Evolutionary conservation across 2,797 vertebrate genomes (phyloP).

Genomic region (Sebastiscus tertius): DNA sequence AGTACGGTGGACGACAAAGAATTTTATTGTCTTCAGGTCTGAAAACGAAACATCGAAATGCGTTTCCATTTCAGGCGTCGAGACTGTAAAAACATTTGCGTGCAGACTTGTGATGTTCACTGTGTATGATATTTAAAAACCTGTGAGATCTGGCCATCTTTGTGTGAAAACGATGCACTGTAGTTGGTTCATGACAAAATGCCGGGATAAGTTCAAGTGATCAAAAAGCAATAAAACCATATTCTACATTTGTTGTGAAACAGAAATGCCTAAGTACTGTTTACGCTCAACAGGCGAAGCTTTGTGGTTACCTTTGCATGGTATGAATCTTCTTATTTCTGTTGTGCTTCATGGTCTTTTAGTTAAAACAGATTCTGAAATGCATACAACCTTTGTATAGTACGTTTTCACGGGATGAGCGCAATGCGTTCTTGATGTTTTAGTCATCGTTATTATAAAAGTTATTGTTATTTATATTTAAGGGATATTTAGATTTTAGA

Average conservation of each 20-base stretch:
- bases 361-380: slow-evolving; percentile 54
- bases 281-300: slow-evolving; percentile 66
- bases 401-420: slow-evolving; percentile 71
- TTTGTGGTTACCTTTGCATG: slow-evolving; percentile 62
- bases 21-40: slow-evolving; percentile 11
- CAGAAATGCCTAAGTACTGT: slow-evolving; percentile 67
- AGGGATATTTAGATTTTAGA: slow-evolving; percentile 87
- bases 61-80: slow-evolving; percentile 16
- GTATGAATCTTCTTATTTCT: slow-evolving; percentile 59
- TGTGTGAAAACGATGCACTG: slow-evolving; percentile 68
- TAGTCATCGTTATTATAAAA: slow-evolving; percentile 75
- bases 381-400: slow-evolving; percentile 71
- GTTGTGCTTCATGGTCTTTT: slow-evolving; percentile 59
- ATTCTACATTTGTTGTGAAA: slow-evolving; percentile 53
- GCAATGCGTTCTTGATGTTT: slow-evolving; percentile 75
- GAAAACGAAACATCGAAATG: not conserved
- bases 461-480: slow-evolving; percentile 86
- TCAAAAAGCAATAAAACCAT: slow-evolving; percentile 78
- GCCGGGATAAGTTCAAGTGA: slow-evolving; percentile 61
- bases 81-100: not conserved
- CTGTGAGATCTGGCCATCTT: slow-evolving; percentile 61
- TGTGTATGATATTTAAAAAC: slow-evolving; percentile 51
- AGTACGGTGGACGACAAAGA: slow-evolving; percentile 11
- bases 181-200: slow-evolving; percentile 54
- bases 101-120: slow-evolving; percentile 22